Evolutionary conservation across 2,888 invertebrate genomes (phyloP), one percentile per base, ranked within the genome.

Genomic region (Strigamia maritima): DNA sequence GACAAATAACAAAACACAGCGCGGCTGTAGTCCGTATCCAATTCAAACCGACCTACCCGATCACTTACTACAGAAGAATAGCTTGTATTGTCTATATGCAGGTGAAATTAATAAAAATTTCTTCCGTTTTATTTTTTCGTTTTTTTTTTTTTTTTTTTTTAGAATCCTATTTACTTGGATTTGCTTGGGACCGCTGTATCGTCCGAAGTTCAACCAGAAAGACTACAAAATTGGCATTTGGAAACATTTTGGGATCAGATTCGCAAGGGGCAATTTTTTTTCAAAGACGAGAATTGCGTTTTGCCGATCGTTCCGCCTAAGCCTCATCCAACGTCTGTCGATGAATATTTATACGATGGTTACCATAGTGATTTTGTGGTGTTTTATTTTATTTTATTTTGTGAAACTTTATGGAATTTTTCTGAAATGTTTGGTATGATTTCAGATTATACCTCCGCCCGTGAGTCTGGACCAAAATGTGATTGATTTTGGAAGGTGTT

Each of bases 351-450:
- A 22, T 75, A 40, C n/a, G 75, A 75, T 38, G 38, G 75, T 14
- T 75, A 75, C n/a, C 75, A 75, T 10, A 75, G 75, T 38, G 75
- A 75, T 75, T 75, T 38, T 12, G n/a, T 38, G 2, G 75, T 75
- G 22, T 35, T n/a, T n/a, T n/a, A n/a, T n/a, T n/a, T n/a, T n/a
- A n/a, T n/a, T n/a, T n/a, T n/a, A n/a, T n/a, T n/a, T n/a, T n/a
- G n/a, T n/a, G n/a, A n/a, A n/a, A n/a, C n/a, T n/a, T n/a, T n/a
- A n/a, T n/a, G 2, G 14, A 2, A 26, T 26, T 70, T 4, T 2
- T 3, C 16, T 28, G 22, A 19, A n/a, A n/a, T 14, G 2, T 16
- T 28, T 26, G 16, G 3, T 70, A 75, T 2, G 19, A 75, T 26
- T 75, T 31, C 14, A 75, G 28, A 75, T 40, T n/a, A 38, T 75